Evolutionary conservation across 1,140 invertebrate species (phyloP).

Genomic region (Wiebesia pumilae): DNA sequence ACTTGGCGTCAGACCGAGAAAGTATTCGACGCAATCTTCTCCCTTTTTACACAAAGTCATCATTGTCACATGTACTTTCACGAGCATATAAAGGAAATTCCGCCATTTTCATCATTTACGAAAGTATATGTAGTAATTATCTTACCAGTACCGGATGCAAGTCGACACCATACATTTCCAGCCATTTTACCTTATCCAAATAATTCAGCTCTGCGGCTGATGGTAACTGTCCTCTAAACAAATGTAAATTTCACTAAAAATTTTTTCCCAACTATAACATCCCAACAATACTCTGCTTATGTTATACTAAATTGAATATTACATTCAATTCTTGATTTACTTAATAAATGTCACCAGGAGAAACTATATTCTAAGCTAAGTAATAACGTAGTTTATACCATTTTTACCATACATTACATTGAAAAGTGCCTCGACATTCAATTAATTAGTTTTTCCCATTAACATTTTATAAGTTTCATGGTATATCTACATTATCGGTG

Average conservation of each 20-base stretch:
- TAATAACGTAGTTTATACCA: too few species aligned
- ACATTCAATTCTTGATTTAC: neutral
- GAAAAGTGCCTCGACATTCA: too few species aligned
- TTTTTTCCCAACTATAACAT: neutral
- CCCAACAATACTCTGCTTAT: too few species aligned
- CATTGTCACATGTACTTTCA: neutral
- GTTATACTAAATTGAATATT: neutral
- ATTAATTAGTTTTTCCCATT: too few species aligned
- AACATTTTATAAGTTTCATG: neutral
- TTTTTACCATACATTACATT: too few species aligned
- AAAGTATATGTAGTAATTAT: slow-evolving; percentile 37
- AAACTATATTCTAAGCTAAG: too few species aligned
- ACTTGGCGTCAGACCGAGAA: slow-evolving; percentile 96
- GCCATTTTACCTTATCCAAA: slow-evolving; percentile 87
- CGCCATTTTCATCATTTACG: neutral
- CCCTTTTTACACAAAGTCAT: slow-evolving; percentile 79
- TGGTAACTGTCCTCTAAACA: slow-evolving; percentile 79
- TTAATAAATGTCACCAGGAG: neutral
- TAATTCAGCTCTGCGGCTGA: slow-evolving; percentile 84
- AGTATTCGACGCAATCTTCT: slow-evolving; percentile 97
- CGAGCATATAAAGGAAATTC: neutral
- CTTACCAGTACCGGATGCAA: slow-evolving; percentile 86
- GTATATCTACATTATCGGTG: neutral
- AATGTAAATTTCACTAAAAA: slow-evolving; percentile 57
- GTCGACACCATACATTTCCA: slow-evolving; percentile 90